Evolutionary conservation across 2,888 invertebrate genomes (phyloP).

Genomic region (Conus canariensis): DNA sequence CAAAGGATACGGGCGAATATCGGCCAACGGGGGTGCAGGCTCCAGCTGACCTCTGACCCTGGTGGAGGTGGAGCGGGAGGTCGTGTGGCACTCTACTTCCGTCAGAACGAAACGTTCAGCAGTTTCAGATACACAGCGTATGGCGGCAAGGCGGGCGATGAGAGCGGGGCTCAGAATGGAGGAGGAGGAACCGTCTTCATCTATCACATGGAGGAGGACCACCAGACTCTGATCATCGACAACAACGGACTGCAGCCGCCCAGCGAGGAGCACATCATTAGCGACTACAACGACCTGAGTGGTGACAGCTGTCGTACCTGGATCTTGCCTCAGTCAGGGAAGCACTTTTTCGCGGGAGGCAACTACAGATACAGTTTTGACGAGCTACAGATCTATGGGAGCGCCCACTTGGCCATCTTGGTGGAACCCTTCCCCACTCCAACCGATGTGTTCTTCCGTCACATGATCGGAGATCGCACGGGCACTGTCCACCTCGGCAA

Average conservation of each 20-base stretch:
- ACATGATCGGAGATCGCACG: constrained; percentile 70
- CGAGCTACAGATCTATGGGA: constrained; percentile 68
- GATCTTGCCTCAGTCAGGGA: constrained; percentile 63
- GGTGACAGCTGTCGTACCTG: constrained; percentile 68
- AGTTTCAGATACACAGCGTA: constrained; percentile 60
- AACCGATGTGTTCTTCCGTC: constrained; percentile 62
- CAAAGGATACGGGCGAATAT: constrained; percentile 66
- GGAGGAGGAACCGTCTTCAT: constrained; percentile 68
- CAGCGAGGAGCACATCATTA: constrained; percentile 54
- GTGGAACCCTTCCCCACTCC: constrained; percentile 56
- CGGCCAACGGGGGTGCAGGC: constrained; percentile 64
- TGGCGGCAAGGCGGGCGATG: constrained; percentile 35
- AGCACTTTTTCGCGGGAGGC: constrained; percentile 59
- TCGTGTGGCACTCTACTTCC: constrained; percentile 66
- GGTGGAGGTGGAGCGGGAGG: constrained; percentile 71
- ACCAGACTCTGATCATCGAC: constrained; percentile 66
- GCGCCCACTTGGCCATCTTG: constrained; percentile 68
- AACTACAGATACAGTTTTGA: constrained; percentile 61
- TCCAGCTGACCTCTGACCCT: constrained; percentile 40
- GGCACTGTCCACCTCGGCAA: constrained; percentile 66
- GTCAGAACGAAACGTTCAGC: constrained; percentile 64
- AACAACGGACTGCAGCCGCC: constrained; percentile 55
- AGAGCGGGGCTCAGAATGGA: constrained; percentile 58
- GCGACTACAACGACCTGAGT: constrained; percentile 59
- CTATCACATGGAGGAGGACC: constrained; percentile 62